Evolutionary conservation across 2,888 invertebrate species (phyloP).

Genomic region (Polydrusus tereticollis): DNA sequence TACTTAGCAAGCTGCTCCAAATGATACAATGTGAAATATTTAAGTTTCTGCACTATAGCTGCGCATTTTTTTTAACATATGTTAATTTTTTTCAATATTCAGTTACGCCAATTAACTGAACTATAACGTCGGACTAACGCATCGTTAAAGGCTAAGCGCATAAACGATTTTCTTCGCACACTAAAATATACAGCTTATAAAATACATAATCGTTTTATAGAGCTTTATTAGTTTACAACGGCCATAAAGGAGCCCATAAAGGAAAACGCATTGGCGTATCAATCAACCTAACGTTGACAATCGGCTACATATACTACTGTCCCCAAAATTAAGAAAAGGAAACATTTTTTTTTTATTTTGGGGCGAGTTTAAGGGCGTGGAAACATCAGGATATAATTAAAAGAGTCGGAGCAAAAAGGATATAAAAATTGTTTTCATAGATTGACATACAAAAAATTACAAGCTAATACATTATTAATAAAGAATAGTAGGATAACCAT

Average conservation of each 20-base stretch:
- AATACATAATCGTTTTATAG: slow-evolving; percentile 55
- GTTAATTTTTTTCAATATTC: background rate
- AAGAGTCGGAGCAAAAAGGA: too few relatives aligned
- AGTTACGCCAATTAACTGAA: slow-evolving; percentile 7
- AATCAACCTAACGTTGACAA: slow-evolving; percentile 38
- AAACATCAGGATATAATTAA: too few relatives aligned
- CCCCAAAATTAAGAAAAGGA: background rate
- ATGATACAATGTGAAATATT: slow-evolving; percentile 1
- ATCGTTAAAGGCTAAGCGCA: background rate
- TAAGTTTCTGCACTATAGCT: background rate
- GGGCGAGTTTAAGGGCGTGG: too few relatives aligned
- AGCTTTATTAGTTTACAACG: slow-evolving; percentile 56
- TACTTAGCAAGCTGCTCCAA: background rate
- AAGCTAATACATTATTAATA: too few relatives aligned
- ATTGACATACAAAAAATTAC: too few relatives aligned
- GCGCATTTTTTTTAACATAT: background rate
- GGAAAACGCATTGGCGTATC: slow-evolving; percentile 43
- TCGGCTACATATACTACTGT: background rate
- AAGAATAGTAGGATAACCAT: too few relatives aligned
- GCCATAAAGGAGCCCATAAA: slow-evolving; percentile 53
- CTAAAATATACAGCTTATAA: slow-evolving; percentile 34
- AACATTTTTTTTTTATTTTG: too few relatives aligned
- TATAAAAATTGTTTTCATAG: too few relatives aligned
- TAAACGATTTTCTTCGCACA: slow-evolving; percentile 27
- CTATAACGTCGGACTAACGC: slow-evolving; percentile 14